phyloP scores from a whole-genome alignment of 1,140 invertebrate genomes.

The Trichonephila inaurata region DNA sequence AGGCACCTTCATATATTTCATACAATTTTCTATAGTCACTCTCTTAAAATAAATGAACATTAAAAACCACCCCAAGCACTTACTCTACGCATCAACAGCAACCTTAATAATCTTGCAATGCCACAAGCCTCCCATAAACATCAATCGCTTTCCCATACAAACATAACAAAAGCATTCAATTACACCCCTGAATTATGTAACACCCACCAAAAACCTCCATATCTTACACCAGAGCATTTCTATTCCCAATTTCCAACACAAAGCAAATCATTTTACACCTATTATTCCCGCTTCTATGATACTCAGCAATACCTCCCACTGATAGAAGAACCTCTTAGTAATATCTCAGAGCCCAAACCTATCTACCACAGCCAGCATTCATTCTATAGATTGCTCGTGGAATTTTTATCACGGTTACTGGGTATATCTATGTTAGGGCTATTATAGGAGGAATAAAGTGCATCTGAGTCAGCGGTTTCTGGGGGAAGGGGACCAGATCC shows the following conservation, averaged over 20 bases:
- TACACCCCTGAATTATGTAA: slow-evolving; percentile 7
- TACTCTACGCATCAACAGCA: background rate
- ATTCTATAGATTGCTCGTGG: background rate
- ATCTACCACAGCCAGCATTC: background rate
- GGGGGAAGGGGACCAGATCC: background rate
- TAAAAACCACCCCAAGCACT: background rate
- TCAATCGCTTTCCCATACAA: background rate
- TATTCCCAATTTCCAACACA: slow-evolving; percentile 22
- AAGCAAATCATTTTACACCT: background rate
- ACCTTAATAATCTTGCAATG: background rate
- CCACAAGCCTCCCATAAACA: background rate
- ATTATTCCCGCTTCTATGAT: background rate
- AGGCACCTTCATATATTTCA: too few relatives aligned
- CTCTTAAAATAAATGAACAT: too few relatives aligned
- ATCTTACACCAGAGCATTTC: background rate
- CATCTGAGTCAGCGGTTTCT: slow-evolving; percentile 36
- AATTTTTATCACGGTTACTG: background rate
- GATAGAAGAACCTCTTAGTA: background rate
- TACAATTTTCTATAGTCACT: too few relatives aligned
- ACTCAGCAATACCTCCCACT: background rate
- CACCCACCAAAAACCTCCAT: background rate
- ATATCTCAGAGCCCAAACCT: background rate
- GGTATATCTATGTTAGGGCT: background rate
- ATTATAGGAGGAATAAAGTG: slow-evolving; percentile 40
- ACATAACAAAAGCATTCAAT: slow-evolving; percentile 7